A percentile compares a stretch with the other conserved stretches of the same genome.
These are phyloP conservation scores for Lordiphosa stackelbergi DNA, from an alignment of 1,140 invertebrate species.

Conservation along the genomic window DNA sequence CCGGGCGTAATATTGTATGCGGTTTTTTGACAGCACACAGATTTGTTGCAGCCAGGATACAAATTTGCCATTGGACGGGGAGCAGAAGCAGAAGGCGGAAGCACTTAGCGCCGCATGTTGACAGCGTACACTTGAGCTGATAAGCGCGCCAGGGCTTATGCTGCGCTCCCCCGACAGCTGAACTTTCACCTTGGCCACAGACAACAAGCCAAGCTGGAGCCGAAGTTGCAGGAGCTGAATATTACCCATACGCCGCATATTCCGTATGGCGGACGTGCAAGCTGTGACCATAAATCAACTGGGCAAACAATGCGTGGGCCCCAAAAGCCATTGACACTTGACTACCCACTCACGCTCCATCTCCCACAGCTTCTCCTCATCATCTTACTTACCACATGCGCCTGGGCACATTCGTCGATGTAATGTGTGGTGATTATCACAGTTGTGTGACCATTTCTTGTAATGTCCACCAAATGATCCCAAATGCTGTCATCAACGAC, in stretches of 20 bases:
- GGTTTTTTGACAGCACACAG: constrained; percentile 47
- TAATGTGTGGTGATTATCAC: constrained; percentile 99
- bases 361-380: not conserved
- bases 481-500: constrained; percentile 85
- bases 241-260: constrained; percentile 68
- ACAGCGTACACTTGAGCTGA: constrained; percentile 62
- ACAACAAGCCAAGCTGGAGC: not conserved
- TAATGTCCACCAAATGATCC: constrained; percentile 94
- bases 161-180: constrained; percentile 37
- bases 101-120: constrained; percentile 70
- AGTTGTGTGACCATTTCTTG: constrained; percentile 90
- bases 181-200: constrained; percentile 60
- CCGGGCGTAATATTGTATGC: constrained; percentile 58
- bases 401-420: constrained; percentile 97
- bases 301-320: constrained; percentile 62
- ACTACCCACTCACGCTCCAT: not conserved
- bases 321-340: constrained; percentile 65
- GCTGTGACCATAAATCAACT: constrained; percentile 60
- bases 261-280: constrained; percentile 55
- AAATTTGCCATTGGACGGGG: constrained; percentile 55
- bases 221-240: constrained; percentile 41
- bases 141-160: constrained; percentile 39
- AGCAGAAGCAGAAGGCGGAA: constrained; percentile 37
- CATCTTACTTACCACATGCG: constrained; percentile 84
- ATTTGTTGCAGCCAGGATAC: constrained; percentile 71